Evolutionary conservation across 2,888 invertebrate species (phyloP).

Genomic region (Prosapia bicincta): DNA sequence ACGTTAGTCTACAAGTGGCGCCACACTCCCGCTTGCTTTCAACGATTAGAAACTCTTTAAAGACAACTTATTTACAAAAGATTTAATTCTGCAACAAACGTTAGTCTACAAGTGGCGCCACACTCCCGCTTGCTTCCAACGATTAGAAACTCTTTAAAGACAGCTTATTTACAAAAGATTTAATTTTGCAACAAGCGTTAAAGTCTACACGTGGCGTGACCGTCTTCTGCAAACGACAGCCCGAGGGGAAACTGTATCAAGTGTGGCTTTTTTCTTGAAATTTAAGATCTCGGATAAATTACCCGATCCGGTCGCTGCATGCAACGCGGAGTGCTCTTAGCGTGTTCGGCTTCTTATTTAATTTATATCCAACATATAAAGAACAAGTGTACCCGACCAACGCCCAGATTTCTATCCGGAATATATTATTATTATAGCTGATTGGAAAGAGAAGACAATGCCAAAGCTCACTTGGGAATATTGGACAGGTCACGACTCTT

Average conservation of each 20-base stretch:
- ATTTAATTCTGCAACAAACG: too few relatives aligned
- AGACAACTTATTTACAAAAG: too few relatives aligned
- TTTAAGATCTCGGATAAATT: neutral
- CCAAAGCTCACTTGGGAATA: neutral
- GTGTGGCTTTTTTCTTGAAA: neutral
- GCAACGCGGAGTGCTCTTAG: neutral
- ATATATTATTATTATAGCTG: neutral
- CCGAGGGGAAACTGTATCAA: neutral
- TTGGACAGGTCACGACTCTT: neutral
- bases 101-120: too few relatives aligned
- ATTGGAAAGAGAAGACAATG: neutral
- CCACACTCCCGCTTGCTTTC: too few relatives aligned
- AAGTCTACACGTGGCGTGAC: neutral
- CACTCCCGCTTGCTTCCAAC: too few relatives aligned
- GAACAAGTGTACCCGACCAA: neutral
- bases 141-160: too few relatives aligned
- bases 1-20: too few relatives aligned
- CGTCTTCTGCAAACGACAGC: neutral
- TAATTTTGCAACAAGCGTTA: too few relatives aligned
- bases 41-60: too few relatives aligned
- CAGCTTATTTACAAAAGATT: too few relatives aligned
- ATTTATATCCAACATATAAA: neutral
- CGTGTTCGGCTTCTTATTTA: neutral
- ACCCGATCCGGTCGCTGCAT: neutral
- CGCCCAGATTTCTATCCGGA: neutral